These are phyloP conservation scores for Proteles cristata DNA, from an alignment of 2,113 vertebrate genomes.

Conservation along the genomic window DNA sequence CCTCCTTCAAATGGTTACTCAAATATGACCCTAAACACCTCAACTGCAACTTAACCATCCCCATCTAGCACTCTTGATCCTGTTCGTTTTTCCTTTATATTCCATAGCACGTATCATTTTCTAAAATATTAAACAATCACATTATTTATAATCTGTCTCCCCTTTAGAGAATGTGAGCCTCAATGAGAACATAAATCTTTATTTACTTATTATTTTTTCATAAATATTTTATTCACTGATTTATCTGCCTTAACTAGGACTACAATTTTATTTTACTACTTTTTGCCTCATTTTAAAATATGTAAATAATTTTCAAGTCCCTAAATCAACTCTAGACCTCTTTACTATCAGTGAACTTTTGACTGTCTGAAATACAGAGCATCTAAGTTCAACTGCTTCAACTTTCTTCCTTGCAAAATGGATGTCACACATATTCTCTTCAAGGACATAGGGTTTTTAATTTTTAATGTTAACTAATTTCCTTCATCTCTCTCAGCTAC, in stretches of 20 bases:
- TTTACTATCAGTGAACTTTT: neutral
- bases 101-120: neutral
- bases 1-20: neutral
- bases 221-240: neutral
- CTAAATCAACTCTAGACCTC: neutral
- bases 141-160: neutral
- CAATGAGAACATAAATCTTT: neutral
- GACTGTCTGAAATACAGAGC: neutral
- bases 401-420: neutral
- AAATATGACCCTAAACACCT: neutral
- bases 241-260: neutral
- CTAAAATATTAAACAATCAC: constrained; percentile 6
- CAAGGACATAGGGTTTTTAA: neutral
- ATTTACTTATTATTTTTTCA: neutral
- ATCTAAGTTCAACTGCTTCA: neutral
- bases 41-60: neutral
- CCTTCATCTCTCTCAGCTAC: neutral
- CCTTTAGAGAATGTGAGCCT: neutral
- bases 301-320: constrained; percentile 3
- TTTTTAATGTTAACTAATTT: neutral
- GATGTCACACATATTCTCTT: neutral
- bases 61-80: neutral
- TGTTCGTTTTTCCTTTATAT: neutral
- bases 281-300: neutral
- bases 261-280: neutral